Conservation (phyloP, 2,888 invertebrate genomes). For the Phyto melanocephala region DNA sequence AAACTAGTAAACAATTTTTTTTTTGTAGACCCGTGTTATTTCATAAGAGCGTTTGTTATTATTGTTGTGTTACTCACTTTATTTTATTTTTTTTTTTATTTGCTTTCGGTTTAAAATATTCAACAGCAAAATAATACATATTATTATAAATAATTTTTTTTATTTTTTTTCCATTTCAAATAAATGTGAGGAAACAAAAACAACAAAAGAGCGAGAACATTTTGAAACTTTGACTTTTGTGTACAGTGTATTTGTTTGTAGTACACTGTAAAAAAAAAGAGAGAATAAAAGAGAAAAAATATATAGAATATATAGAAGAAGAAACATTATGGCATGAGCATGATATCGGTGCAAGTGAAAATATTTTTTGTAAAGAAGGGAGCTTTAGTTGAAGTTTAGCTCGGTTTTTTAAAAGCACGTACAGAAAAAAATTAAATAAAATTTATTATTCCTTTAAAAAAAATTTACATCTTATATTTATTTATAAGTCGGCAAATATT, state of each 20-base stretch:
- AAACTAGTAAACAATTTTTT: no score
- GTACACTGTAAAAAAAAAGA: conserved; percentile 11
- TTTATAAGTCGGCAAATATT: background rate
- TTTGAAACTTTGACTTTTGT: conserved; percentile 19
- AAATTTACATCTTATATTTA: conserved; percentile 9
- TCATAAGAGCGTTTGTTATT: conserved; percentile 44
- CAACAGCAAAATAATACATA: conserved; percentile 36
- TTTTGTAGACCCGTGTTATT: conserved; percentile 14
- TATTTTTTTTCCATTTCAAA: background rate
- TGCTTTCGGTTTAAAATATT: conserved; percentile 41
- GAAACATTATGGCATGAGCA: conserved; percentile 3
- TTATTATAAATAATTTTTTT: conserved; percentile 18
- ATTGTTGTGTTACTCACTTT: conserved; percentile 31
- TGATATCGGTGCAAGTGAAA: conserved; percentile 62
- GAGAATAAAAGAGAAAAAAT: background rate
- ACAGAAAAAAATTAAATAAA: conserved; percentile 35
- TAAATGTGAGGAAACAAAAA: conserved; percentile 15
- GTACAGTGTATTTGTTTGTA: background rate
- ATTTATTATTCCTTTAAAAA: conserved; percentile 33
- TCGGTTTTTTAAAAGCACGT: conserved; percentile 66
- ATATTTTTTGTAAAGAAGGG: conserved; percentile 55
- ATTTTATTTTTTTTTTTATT: conserved; percentile 6
- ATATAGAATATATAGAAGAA: background rate
- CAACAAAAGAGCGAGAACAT: conserved; percentile 1
- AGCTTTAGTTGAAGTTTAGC: conserved; percentile 65